Conservation (phyloP, 2,888 invertebrate species). For the Heliconius erato region DNA sequence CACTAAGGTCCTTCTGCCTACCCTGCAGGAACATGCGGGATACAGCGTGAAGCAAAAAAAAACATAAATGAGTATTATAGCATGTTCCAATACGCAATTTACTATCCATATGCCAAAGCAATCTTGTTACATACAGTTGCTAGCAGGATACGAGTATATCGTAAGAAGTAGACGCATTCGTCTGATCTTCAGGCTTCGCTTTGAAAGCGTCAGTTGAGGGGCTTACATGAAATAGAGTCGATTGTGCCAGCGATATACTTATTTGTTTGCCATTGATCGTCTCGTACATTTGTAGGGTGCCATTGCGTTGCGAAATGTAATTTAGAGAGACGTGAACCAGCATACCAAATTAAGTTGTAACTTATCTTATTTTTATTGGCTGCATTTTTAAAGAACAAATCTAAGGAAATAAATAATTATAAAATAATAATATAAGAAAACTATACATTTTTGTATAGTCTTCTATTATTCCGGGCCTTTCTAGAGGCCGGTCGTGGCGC, state of each 20-base stretch:
- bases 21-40: no score
- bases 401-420: no score
- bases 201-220: conserved; percentile 74
- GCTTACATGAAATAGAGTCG: conserved; percentile 72
- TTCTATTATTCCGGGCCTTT: no score
- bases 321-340: conserved; percentile 51
- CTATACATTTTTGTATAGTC: no score
- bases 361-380: background rate
- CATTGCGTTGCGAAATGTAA: conserved; percentile 54
- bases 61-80: background rate
- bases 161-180: conserved; percentile 61
- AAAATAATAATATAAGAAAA: no score
- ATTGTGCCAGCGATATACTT: conserved; percentile 77
- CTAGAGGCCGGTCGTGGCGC: no score
- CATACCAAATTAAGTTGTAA: conserved; percentile 42
- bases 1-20: no score
- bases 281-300: conserved; percentile 56
- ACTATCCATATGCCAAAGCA: conserved; percentile 34
- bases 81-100: background rate
- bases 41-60: background rate
- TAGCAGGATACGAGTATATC: conserved; percentile 31
- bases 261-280: conserved; percentile 81
- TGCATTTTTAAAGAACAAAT: background rate
- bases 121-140: conserved; percentile 46
- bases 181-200: conserved; percentile 69